Conservation (phyloP, 2,797 vertebrate genomes). For the Premnoplex brunnescens region DNA sequence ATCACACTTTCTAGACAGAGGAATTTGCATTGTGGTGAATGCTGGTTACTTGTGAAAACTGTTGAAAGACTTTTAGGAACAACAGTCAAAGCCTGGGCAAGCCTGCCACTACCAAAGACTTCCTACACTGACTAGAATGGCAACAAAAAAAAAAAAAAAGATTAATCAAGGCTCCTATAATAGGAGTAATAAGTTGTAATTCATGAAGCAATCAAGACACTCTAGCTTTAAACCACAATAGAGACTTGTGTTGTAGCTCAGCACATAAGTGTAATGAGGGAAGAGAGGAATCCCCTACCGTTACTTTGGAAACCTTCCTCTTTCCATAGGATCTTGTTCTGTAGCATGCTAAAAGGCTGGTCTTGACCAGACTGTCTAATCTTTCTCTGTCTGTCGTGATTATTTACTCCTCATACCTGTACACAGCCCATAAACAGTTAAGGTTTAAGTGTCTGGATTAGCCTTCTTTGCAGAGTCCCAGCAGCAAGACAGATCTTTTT, state of each 20-base stretch:
- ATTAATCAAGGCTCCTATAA: neutral
- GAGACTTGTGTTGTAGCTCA: neutral
- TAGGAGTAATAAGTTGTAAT: neutral
- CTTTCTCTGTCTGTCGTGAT: neutral
- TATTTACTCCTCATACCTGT: neutral
- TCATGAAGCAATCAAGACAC: neutral
- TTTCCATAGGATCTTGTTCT: neutral
- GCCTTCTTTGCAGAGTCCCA: neutral
- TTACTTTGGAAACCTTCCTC: neutral
- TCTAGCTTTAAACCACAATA: neutral
- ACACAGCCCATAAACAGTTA: neutral
- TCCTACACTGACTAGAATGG: neutral
- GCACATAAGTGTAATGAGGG: neutral
- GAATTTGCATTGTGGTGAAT: neutral
- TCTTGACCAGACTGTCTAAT: neutral
- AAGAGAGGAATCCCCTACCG: neutral
- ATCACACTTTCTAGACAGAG: neutral
- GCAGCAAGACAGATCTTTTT: neutral
- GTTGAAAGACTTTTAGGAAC: neutral
- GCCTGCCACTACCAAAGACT: neutral
- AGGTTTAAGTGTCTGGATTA: neutral
- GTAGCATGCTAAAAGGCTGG: neutral
- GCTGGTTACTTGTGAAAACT: neutral
- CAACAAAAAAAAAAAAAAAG: neutral
- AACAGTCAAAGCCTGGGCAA: neutral